Conservation (phyloP, 1,140 invertebrate genomes). For the Drosophila micromelanica region DNA sequence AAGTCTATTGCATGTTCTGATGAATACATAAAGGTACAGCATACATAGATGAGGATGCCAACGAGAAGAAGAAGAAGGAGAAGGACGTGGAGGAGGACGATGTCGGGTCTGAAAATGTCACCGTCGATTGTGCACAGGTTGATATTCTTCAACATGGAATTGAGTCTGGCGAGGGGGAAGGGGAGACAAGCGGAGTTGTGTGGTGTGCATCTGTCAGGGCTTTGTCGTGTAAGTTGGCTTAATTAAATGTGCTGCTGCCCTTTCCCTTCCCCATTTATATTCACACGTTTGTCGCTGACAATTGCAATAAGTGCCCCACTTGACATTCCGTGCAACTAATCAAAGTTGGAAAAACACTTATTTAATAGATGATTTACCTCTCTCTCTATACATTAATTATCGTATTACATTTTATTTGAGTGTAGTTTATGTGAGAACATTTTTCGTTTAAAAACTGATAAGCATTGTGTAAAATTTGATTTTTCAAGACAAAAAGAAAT, state of each 20-base stretch:
- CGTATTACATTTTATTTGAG: too few species aligned
- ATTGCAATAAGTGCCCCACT: slow-evolving; percentile 31
- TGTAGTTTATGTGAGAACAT: too few species aligned
- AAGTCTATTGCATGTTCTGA: slow-evolving; percentile 21
- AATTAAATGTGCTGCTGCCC: slow-evolving; percentile 54
- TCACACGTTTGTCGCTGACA: slow-evolving; percentile 19
- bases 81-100: background rate
- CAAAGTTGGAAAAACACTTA: background rate
- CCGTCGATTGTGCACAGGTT: background rate
- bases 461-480: too few species aligned
- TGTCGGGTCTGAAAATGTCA: slow-evolving; percentile 1
- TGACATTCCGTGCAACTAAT: slow-evolving; percentile 35
- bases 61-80: background rate
- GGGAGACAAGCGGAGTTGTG: background rate
- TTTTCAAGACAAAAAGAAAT: too few species aligned
- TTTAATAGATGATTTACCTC: too few species aligned
- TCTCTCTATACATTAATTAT: too few species aligned
- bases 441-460: too few species aligned
- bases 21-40: slow-evolving; percentile 14
- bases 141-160: slow-evolving; percentile 5
- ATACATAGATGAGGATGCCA: background rate
- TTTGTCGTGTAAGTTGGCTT: slow-evolving; percentile 45
- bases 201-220: slow-evolving; percentile 13
- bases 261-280: slow-evolving; percentile 20
- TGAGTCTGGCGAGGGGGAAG: background rate